Base-by-base conservation (phyloP, 2,797 vertebrate species). In the Chaenodraco wilsoni region DNA sequence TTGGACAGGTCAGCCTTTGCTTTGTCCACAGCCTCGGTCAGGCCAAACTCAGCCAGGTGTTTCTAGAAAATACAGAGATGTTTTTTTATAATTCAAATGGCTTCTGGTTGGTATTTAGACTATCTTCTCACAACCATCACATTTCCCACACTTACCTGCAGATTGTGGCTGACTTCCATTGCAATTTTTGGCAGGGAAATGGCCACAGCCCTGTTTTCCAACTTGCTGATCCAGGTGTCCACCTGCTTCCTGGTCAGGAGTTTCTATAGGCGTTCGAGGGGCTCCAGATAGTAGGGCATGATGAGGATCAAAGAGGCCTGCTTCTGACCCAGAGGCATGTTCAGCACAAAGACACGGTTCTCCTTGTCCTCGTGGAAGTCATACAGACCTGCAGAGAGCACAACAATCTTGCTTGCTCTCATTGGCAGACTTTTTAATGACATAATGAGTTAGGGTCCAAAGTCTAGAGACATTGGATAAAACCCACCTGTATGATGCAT, bases 1-100 rank as follows among this genome's bases (percentile, higher is more conserved):
- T 96, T 98, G 1, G 98, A 99, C 52, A 99, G 73, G 83, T 99
- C 98, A 0, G 98, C 98, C 81, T 99, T 99, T 84, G 94, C 92
- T 87, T 99, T 99, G 92, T 99, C 97, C 12, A 98, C 95, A 33
- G 96, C 98, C 78, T 99, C 97, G 0, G 97, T 98, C 83, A 99
- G 91, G 72, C 98, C 98, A 2, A 99, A 94, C 10, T 95, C 96
- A 31, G 94, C 96, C 56, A 99, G 80, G 71, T 98, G 94, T 96
- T 99, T 99, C 98, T 99, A 82, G 27, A 83, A 80, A 70, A 80
- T 48, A 68, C 0, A 45, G 14, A 69, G 4, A 70, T 44, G 8
- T 37, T 31, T 49, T 15, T 1, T 84, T 17, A 64, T 17, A 64
- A 21, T 1, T 45, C 2, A 62, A 8, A 50, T 3, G 16, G 6